Conservation (phyloP, 2,113 vertebrate genomes). For the Brachyhypopomus occidentalis region DNA sequence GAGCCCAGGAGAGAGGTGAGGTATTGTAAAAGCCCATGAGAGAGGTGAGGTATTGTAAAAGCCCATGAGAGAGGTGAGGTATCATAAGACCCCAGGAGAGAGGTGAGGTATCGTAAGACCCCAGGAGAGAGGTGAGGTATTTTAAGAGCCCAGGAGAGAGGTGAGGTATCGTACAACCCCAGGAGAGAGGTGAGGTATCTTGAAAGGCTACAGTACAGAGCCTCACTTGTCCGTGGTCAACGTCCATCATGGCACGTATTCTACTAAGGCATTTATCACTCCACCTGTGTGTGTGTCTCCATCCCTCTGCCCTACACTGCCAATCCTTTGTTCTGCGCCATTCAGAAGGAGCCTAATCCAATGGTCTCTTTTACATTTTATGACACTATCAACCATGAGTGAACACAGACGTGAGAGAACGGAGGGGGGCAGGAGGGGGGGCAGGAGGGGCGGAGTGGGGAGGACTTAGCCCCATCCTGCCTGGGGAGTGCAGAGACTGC, state of each 20-base stretch:
- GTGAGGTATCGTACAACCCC: not conserved
- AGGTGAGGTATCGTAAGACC: too few relatives aligned
- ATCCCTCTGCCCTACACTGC: slow-evolving; percentile 1
- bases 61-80: too few relatives aligned
- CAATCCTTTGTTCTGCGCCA: slow-evolving; percentile 22
- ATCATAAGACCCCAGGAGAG: too few relatives aligned
- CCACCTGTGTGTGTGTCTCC: not conserved
- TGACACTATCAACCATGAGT: not conserved
- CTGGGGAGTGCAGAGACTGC: too few relatives aligned
- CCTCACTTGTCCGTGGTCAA: not conserved
- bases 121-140: too few relatives aligned
- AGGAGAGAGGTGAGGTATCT: not conserved
- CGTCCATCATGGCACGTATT: too few relatives aligned
- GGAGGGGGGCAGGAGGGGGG: too few relatives aligned
- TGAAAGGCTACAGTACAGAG: not conserved
- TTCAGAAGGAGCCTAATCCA: not conserved
- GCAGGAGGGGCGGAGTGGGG: not conserved
- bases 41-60: too few relatives aligned
- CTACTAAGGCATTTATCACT: slow-evolving; percentile 2
- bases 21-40: too few relatives aligned
- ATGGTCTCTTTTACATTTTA: slow-evolving; percentile 35
- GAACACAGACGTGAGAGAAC: not conserved
- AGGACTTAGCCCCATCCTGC: too few relatives aligned
- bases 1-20: not conserved
- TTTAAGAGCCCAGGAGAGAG: too few relatives aligned